phyloP scores from a whole-genome alignment of 2,797 vertebrate species.

The Scyliorhinus canicula region DNA sequence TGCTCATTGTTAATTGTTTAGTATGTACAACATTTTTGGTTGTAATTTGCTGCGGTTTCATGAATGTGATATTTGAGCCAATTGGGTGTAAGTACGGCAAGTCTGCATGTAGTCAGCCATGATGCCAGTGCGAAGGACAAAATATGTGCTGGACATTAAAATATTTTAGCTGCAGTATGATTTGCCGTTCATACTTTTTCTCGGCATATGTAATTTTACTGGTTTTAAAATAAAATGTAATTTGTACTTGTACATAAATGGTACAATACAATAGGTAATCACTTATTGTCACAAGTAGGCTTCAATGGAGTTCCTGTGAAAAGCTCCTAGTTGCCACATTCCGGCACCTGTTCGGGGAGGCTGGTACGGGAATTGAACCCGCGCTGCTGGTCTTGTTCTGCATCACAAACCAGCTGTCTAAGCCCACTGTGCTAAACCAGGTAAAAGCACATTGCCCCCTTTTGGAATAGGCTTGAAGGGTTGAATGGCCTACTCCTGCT shows the following conservation, averaged over 20 bases:
- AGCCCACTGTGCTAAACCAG: neutral
- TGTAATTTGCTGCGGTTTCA: slow-evolving; percentile 5
- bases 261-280: too few species aligned
- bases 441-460: neutral
- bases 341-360: too few species aligned
- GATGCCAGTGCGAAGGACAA: neutral
- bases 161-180: neutral
- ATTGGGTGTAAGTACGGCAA: too few species aligned
- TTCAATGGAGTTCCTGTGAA: too few species aligned
- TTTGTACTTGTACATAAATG: neutral
- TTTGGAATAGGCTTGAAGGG: too few species aligned
- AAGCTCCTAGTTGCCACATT: too few species aligned
- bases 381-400: too few species aligned
- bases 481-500: too few species aligned
- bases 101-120: neutral
- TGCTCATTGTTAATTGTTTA: slow-evolving; percentile 17
- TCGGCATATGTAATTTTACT: neutral
- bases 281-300: too few species aligned
- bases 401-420: too few species aligned
- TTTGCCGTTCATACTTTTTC: neutral
- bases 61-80: neutral
- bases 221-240: neutral
- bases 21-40: neutral
- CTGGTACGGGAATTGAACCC: too few species aligned
- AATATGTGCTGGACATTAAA: neutral